Evolutionary conservation across 2,797 vertebrate species (phyloP).

Genomic region (Rhinatrema bivittatum): DNA sequence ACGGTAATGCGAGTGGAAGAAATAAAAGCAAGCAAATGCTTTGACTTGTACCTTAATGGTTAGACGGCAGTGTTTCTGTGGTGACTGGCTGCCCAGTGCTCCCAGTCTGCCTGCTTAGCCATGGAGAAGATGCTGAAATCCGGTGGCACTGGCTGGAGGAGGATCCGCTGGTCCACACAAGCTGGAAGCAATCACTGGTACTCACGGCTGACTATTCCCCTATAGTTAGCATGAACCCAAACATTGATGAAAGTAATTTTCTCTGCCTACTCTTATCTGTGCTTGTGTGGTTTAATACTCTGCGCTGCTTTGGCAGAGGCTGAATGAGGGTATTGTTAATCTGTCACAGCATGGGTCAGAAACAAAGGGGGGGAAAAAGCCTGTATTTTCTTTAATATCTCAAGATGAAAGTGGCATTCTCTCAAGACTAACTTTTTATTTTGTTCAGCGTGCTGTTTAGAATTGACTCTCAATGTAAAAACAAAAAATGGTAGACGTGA

Average conservation of each 20-base stretch:
- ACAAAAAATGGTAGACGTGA: neutral
- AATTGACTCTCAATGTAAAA: slow-evolving; percentile 10
- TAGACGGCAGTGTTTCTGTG: too few species aligned
- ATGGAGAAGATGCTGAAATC: too few species aligned
- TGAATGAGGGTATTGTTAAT: slow-evolving; percentile 63
- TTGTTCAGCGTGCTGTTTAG: slow-evolving; percentile 24
- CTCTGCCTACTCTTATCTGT: slow-evolving; percentile 47
- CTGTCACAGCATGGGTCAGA: slow-evolving; percentile 18
- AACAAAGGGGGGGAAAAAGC: slow-evolving; percentile 50
- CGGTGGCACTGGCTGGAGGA: too few species aligned
- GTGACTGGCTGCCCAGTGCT: too few species aligned
- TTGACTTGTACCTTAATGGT: too few species aligned
- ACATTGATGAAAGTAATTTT: slow-evolving; percentile 34
- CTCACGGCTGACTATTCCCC: too few species aligned
- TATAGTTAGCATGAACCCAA: slow-evolving; percentile 33
- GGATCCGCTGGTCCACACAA: neutral
- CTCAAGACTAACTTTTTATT: slow-evolving; percentile 23
- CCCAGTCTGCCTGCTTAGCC: too few species aligned
- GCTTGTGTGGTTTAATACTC: slow-evolving; percentile 24
- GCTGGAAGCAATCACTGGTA: too few species aligned
- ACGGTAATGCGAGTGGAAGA: too few species aligned
- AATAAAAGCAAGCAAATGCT: too few species aligned
- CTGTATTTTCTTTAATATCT: slow-evolving; percentile 25
- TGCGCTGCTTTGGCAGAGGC: slow-evolving; percentile 23
- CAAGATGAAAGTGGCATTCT: slow-evolving; percentile 14